A percentile compares a stretch with the other conserved stretches of the same genome.
phyloP scores from a whole-genome alignment of 2,888 invertebrate genomes.

The Crossocerus cetratus region DNA sequence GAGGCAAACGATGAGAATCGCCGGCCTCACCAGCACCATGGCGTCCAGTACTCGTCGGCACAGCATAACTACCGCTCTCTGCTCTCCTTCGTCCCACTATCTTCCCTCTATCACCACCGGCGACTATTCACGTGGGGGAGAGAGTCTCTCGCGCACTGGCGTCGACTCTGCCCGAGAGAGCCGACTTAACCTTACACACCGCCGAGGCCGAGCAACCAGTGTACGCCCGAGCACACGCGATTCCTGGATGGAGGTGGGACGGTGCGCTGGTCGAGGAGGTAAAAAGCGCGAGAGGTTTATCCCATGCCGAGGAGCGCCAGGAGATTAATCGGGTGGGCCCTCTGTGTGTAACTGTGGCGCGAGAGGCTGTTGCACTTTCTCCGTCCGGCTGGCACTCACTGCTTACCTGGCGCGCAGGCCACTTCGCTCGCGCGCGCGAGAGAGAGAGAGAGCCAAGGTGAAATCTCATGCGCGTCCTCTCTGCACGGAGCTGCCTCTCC shows the following conservation, averaged over 20 bases:
- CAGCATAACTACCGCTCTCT: slow-evolving; percentile 56
- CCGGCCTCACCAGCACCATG: slow-evolving; percentile 68
- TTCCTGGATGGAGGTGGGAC: too few relatives aligned
- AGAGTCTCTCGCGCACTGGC: too few relatives aligned
- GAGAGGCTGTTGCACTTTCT: slow-evolving; percentile 16
- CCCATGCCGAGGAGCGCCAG: too few relatives aligned
- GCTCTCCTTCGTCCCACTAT: neutral
- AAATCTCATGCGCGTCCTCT: slow-evolving; percentile 56
- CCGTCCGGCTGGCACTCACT: slow-evolving; percentile 2
- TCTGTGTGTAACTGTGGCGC: too few relatives aligned
- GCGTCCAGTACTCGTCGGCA: slow-evolving; percentile 61
- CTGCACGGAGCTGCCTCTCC: slow-evolving; percentile 31
- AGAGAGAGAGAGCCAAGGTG: slow-evolving; percentile 50
- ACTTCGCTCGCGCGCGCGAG: too few relatives aligned
- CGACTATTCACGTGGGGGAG: neutral
- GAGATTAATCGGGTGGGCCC: too few relatives aligned
- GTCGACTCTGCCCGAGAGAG: too few relatives aligned
- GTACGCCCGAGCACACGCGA: too few relatives aligned
- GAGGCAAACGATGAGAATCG: slow-evolving; percentile 70
- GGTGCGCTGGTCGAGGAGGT: too few relatives aligned
- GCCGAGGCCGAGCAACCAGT: too few relatives aligned
- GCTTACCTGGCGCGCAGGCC: neutral
- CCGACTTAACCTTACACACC: too few relatives aligned
- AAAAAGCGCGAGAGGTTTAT: too few relatives aligned
- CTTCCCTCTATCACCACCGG: neutral